Evolutionary conservation across 37 sponge, comb jelly and placozoan species (phyloP).

Genomic region (Cliona cf. orientalis): DNA sequence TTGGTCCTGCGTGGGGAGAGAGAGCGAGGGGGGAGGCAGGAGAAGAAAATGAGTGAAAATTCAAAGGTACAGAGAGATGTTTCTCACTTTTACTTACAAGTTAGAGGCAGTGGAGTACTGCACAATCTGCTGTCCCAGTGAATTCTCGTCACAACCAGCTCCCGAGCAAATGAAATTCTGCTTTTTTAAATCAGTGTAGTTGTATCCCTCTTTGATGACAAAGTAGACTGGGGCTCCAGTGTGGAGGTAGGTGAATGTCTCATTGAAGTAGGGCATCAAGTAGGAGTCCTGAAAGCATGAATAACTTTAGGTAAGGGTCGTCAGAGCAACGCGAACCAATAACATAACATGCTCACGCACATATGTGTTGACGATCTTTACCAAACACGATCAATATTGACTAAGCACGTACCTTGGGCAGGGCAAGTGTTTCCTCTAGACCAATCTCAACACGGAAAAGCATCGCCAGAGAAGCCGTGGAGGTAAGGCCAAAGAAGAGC

Average conservation of each 20-base stretch:
- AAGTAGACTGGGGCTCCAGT: slow-evolving; percentile 97
- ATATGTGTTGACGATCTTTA: background rate
- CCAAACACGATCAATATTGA: too few relatives aligned
- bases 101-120: slow-evolving; percentile 44
- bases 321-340: too few relatives aligned
- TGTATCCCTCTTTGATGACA: slow-evolving; percentile 83
- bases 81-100: too few relatives aligned
- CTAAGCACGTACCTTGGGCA: slow-evolving; percentile 84
- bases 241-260: slow-evolving; percentile 82
- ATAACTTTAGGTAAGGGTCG: too few relatives aligned
- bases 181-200: slow-evolving; percentile 54
- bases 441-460: slow-evolving; percentile 75
- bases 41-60: too few relatives aligned
- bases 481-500: slow-evolving; percentile 75
- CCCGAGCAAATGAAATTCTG: slow-evolving; percentile 85
- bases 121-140: slow-evolving; percentile 62
- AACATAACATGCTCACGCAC: too few relatives aligned
- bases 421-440: slow-evolving; percentile 86
- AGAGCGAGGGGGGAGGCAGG: too few relatives aligned
- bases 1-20: slow-evolving; percentile 65
- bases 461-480: slow-evolving; percentile 47
- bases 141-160: slow-evolving; percentile 71
- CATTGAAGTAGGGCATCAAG: slow-evolving; percentile 81
- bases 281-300: slow-evolving; percentile 98
- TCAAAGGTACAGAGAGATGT: too few relatives aligned